Conservation (phyloP, 2,888 invertebrate species). For the Seira sanloemensis region DNA sequence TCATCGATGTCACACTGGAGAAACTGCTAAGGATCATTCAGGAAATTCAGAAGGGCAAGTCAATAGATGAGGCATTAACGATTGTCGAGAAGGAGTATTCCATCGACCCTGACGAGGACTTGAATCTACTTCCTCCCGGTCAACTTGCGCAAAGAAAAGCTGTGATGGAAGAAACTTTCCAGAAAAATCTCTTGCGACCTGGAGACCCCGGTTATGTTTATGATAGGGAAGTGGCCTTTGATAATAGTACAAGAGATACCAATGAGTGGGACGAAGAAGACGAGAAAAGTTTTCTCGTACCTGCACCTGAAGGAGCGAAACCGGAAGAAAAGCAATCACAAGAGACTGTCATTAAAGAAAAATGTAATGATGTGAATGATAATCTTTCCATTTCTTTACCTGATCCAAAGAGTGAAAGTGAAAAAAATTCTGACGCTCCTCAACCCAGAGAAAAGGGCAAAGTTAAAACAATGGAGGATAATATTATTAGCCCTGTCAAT, state of each 20-base stretch:
- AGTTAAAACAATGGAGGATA: background rate
- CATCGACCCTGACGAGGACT: constrained; percentile 77
- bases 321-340: constrained; percentile 43
- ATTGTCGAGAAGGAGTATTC: constrained; percentile 75
- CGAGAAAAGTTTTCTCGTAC: constrained; percentile 24
- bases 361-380: background rate
- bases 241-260: constrained; percentile 73
- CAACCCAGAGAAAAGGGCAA: background rate
- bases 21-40: constrained; percentile 77
- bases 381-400: too few relatives aligned
- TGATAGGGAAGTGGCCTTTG: constrained; percentile 77
- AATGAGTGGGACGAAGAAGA: constrained; percentile 76
- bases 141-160: constrained; percentile 76
- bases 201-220: constrained; percentile 77
- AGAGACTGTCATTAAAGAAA: background rate
- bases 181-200: constrained; percentile 76
- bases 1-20: constrained; percentile 76
- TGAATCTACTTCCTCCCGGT: constrained; percentile 77
- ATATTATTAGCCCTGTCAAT: too few relatives aligned
- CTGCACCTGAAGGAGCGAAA: constrained; percentile 29
- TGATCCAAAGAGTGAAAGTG: background rate
- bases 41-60: constrained; percentile 76
- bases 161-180: constrained; percentile 77
- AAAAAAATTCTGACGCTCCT: too few relatives aligned
- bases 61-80: constrained; percentile 73